These are phyloP conservation scores for Drosophila flavopinicola DNA, from an alignment of 2,888 invertebrate species.

Conservation along the genomic window DNA sequence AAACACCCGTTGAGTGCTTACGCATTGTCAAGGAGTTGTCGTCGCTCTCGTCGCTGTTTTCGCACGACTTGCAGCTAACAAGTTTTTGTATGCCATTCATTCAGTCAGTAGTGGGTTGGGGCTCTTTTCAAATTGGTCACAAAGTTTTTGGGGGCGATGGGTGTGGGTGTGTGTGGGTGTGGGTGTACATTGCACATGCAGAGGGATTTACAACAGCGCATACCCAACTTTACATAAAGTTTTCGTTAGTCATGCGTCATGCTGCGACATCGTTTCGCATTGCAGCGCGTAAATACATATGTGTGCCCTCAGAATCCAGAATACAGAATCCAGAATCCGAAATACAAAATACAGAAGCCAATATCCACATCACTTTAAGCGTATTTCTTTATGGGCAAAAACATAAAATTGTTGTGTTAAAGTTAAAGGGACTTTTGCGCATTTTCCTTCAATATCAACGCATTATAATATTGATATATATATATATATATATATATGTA, in stretches of 20 bases:
- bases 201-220: slow-evolving; percentile 4
- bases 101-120: slow-evolving; percentile 4
- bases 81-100: slow-evolving; percentile 27
- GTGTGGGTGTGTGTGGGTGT: not conserved
- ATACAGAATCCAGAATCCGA: no score
- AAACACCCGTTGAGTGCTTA: slow-evolving; percentile 24
- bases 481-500: no score
- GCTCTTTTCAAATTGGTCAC: slow-evolving; percentile 60
- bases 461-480: slow-evolving; percentile 11
- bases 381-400: slow-evolving; percentile 1
- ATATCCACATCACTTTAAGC: slow-evolving; percentile 2
- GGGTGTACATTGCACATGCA: not conserved
- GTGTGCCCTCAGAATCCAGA: slow-evolving; percentile 6
- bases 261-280: slow-evolving; percentile 22
- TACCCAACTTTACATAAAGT: slow-evolving; percentile 25
- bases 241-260: slow-evolving; percentile 29
- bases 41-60: slow-evolving; percentile 2
- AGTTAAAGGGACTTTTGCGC: slow-evolving; percentile 21
- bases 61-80: slow-evolving; percentile 50
- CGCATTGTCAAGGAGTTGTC: slow-evolving; percentile 62
- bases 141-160: slow-evolving; percentile 43
- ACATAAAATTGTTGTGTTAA: slow-evolving; percentile 22
- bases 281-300: slow-evolving; percentile 13
- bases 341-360: no score
- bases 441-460: slow-evolving; percentile 3